Percentiles rank a stretch among this genome's conserved stretches.
phyloP scores from a whole-genome alignment of 1,140 invertebrate species.

The Pygmarrhopalites habei region DNA sequence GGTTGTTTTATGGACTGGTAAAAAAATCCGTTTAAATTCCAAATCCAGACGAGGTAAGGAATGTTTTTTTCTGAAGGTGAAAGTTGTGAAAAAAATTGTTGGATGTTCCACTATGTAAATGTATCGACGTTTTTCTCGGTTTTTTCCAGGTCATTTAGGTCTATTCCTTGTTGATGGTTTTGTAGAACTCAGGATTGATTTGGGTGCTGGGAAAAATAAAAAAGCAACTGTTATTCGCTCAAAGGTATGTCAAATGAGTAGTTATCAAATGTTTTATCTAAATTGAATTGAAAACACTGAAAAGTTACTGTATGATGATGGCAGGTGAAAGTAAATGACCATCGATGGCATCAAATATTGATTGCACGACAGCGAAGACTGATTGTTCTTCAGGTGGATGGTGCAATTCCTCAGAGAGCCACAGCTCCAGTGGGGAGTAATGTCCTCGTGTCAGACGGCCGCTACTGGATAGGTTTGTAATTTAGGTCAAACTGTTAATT shows the following conservation, averaged over 20 bases:
- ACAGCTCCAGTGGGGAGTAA: constrained; percentile 57
- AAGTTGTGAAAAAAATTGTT: neutral
- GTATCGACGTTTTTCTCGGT: neutral
- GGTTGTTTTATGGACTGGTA: constrained; percentile 57
- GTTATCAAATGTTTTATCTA: neutral
- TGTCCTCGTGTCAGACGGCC: constrained; percentile 63
- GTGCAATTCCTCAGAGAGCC: constrained; percentile 52
- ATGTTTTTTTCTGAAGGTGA: constrained; percentile 22
- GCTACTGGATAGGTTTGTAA: constrained; percentile 68
- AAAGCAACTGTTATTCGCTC: constrained; percentile 50
- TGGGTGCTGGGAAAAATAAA: constrained; percentile 50
- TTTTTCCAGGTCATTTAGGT: constrained; percentile 52
- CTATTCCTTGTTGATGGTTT: constrained; percentile 53
- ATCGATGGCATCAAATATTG: constrained; percentile 61
- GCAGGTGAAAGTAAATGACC: constrained; percentile 54
- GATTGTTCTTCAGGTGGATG: constrained; percentile 61
- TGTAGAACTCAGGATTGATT: constrained; percentile 56
- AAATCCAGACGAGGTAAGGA: no score
- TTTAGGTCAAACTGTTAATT: no score
- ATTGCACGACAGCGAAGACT: constrained; percentile 58
- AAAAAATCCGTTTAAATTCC: constrained; percentile 41
- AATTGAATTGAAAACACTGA: no score
- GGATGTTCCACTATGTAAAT: constrained; percentile 37
- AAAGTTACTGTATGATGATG: no score
- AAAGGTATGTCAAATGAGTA: constrained; percentile 40